Evolutionary conservation across 2,888 invertebrate genomes (phyloP), one percentile per base, ranked within the genome.

Genomic region (Heliconius hortense): DNA sequence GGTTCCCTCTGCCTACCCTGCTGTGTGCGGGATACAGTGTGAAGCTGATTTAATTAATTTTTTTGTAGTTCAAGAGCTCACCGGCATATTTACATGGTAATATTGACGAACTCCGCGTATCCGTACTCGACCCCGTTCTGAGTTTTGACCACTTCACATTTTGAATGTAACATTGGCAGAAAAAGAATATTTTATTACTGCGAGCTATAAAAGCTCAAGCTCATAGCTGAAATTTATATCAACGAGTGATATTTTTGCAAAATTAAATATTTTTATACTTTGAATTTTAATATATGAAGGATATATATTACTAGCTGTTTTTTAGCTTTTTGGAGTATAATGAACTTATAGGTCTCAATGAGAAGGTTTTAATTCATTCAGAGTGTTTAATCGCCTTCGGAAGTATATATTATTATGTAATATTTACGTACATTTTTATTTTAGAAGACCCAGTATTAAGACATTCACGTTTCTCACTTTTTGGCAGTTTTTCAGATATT

Each of bases 141-240:
- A 56, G n/a, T 69, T 69, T 69, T 69, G 69, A 56, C 69, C 56
- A 69, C 69, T 69, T 69, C 56, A 31, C 69, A 56, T 69, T 56
- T 56, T 56, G 31, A 56, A 69, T 56, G 69, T 56, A 69, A 31
- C 56, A 69, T 69, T 69, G 69, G 28, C 56, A 31, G 69, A 56
- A 53, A 56, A 69, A 69, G 56, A 69, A 69, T 53, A 68, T 69
- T 69, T 69, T 56, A 69, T 35, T 69, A 53, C 56, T 15, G 15
- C 5, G 39, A 66, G 39, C 56, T 56, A 56, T 56, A n/a, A 56
- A 69, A 69, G 24, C 21, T 53, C 15, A 31, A 28, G 15, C 15
- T 31, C 53, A n/a, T 53, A 28, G n/a, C 31, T 56, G 28, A 53
- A 56, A 53, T 53, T 7, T 26, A 48, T 48, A 43, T 21, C 28